phyloP scores from a whole-genome alignment of 2,797 vertebrate genomes.

The Leontocebus nigricollis region DNA sequence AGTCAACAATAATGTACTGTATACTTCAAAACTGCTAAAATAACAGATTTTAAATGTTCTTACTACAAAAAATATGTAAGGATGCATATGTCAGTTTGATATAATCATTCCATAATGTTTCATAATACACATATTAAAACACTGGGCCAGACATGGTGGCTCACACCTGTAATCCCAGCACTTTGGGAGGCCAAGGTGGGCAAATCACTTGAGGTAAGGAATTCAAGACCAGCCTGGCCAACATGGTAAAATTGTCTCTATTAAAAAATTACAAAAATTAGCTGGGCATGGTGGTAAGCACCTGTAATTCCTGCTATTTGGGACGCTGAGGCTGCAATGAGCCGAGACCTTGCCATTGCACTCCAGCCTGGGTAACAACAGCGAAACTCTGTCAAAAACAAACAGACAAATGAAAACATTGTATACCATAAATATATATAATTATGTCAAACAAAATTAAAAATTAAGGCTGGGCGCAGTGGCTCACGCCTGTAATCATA shows the following conservation, averaged over 20 bases:
- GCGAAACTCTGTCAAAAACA: neutral
- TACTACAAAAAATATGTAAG: neutral
- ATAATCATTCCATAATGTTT: neutral
- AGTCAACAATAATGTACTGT: neutral
- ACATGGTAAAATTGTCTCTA: too few relatives aligned
- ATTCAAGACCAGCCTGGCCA: too few relatives aligned
- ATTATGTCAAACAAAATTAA: too few relatives aligned
- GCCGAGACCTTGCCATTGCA: fast-evolving
- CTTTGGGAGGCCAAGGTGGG: too few relatives aligned
- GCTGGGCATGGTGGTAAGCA: neutral
- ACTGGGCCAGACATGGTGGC: too few relatives aligned
- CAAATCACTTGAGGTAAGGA: too few relatives aligned
- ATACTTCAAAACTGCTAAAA: neutral
- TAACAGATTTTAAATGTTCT: neutral
- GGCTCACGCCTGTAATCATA: too few relatives aligned
- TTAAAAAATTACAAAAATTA: neutral
- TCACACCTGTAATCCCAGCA: too few relatives aligned
- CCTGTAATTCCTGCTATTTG: neutral
- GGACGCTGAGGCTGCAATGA: neutral
- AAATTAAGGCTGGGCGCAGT: too few relatives aligned
- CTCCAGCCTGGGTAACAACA: neutral
- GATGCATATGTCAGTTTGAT: neutral
- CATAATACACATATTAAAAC: neutral
- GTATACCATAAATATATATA: too few relatives aligned
- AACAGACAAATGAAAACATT: neutral